Percentiles rank a stretch among this genome's conserved stretches.
phyloP scores from a whole-genome alignment of 2,797 vertebrate genomes.

The Eupleurogrammus muticus region DNA sequence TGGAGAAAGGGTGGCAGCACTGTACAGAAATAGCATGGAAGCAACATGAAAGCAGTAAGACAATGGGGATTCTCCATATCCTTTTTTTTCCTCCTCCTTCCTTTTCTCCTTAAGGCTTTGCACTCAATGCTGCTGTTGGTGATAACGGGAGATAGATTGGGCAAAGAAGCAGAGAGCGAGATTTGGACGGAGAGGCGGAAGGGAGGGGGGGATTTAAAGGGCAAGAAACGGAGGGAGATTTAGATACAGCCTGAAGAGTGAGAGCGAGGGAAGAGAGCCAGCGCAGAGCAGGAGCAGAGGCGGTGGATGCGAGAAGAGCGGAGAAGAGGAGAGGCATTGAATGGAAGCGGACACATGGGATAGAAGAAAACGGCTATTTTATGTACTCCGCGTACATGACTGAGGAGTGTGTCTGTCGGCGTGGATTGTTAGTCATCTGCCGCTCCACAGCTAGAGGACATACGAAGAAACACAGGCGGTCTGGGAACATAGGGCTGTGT shows the following conservation, averaged over 20 bases:
- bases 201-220: slow-evolving; percentile 77
- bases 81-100: slow-evolving; percentile 41
- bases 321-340: slow-evolving; percentile 74
- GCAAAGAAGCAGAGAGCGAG: slow-evolving; percentile 57
- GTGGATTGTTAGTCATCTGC: slow-evolving; percentile 63
- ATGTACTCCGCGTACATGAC: slow-evolving; percentile 53
- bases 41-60: slow-evolving; percentile 73
- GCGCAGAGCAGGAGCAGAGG: slow-evolving; percentile 62
- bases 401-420: slow-evolving; percentile 51
- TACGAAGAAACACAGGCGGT: slow-evolving; percentile 38
- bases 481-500: slow-evolving; percentile 64
- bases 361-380: slow-evolving; percentile 67
- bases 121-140: slow-evolving; percentile 62
- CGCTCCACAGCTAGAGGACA: slow-evolving; percentile 56
- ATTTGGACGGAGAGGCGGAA: slow-evolving; percentile 62
- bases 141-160: slow-evolving; percentile 68
- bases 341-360: slow-evolving; percentile 65
- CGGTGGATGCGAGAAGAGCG: slow-evolving; percentile 52
- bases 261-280: slow-evolving; percentile 65
- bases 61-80: slow-evolving; percentile 69
- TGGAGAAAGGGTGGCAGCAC: slow-evolving; percentile 37
- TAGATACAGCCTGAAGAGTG: slow-evolving; percentile 66
- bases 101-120: slow-evolving; percentile 38
- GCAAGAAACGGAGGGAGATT: slow-evolving; percentile 78
- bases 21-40: slow-evolving; percentile 53